These are phyloP conservation scores for Zaprionus ornatus DNA, from an alignment of 1,140 invertebrate genomes.

Conservation along the genomic window DNA sequence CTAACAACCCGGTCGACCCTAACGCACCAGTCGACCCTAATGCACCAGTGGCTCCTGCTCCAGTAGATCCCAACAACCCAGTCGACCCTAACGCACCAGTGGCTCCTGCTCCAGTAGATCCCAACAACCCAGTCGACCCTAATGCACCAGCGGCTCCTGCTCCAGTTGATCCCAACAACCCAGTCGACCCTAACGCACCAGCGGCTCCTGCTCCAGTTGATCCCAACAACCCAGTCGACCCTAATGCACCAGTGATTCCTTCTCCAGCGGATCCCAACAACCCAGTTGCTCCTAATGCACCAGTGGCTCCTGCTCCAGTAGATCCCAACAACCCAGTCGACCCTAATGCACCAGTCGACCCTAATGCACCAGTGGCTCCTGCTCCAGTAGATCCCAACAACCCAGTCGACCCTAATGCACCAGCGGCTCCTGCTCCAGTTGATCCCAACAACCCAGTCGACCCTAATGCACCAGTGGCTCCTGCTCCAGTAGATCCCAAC, in stretches of 20 bases:
- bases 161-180: slow-evolving; percentile 23
- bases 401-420: neutral
- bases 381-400: neutral
- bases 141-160: neutral
- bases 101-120: slow-evolving; percentile 2
- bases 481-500: neutral
- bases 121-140: slow-evolving; percentile 21
- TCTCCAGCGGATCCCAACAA: neutral
- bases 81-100: slow-evolving; percentile 23
- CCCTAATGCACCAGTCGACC: neutral
- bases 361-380: neutral
- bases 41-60: neutral
- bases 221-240: neutral
- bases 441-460: neutral
- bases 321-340: neutral
- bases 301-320: neutral
- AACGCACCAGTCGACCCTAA: slow-evolving; percentile 27
- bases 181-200: slow-evolving; percentile 23
- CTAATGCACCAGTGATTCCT: neutral
- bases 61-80: slow-evolving; percentile 25
- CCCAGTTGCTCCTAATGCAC: neutral
- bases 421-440: neutral
- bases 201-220: neutral
- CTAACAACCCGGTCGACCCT: slow-evolving; percentile 20
- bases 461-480: neutral